phyloP scores from a whole-genome alignment of 2,888 invertebrate species.

The Ophonus ardosiacus region DNA sequence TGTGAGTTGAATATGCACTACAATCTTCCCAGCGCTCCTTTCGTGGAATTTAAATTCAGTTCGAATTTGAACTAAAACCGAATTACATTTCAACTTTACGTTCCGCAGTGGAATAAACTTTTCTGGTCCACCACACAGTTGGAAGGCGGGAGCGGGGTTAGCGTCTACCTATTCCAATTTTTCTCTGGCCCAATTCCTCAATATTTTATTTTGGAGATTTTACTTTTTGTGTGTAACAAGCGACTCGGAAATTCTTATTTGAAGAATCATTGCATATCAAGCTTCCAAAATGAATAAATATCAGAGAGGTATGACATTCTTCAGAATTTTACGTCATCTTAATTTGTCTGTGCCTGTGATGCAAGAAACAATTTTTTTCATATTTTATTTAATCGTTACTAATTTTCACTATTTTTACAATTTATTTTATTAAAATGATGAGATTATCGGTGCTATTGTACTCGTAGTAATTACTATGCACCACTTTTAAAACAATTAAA shows the following conservation, averaged over 20 bases:
- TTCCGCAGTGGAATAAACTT: conserved; percentile 10
- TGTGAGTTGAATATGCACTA: too few relatives aligned
- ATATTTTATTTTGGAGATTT: conserved; percentile 5
- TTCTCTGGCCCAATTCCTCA: conserved; percentile 1
- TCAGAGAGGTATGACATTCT: not conserved
- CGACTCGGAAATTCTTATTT: not conserved
- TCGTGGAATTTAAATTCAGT: conserved; percentile 33
- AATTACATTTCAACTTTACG: conserved; percentile 7
- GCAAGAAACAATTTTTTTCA: too few relatives aligned
- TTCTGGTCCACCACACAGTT: not conserved
- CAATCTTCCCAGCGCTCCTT: not conserved
- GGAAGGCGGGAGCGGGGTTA: too few relatives aligned
- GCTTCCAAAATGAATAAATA: not conserved
- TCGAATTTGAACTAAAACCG: conserved; percentile 9
- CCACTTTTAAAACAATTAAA: too few relatives aligned
- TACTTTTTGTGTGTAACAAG: not conserved
- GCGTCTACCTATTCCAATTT: conserved; percentile 11
- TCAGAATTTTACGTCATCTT: not conserved
- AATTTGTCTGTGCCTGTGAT: too few relatives aligned
- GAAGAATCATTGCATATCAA: not conserved
- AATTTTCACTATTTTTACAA: too few relatives aligned
- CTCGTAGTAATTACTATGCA: too few relatives aligned
- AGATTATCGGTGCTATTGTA: too few relatives aligned
- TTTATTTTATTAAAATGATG: too few relatives aligned
- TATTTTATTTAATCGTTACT: too few relatives aligned